A percentile compares a stretch with the other conserved stretches of the same genome.
phyloP scores from a whole-genome alignment of 2,113 vertebrate genomes.

The Phyllostomus discolor region DNA sequence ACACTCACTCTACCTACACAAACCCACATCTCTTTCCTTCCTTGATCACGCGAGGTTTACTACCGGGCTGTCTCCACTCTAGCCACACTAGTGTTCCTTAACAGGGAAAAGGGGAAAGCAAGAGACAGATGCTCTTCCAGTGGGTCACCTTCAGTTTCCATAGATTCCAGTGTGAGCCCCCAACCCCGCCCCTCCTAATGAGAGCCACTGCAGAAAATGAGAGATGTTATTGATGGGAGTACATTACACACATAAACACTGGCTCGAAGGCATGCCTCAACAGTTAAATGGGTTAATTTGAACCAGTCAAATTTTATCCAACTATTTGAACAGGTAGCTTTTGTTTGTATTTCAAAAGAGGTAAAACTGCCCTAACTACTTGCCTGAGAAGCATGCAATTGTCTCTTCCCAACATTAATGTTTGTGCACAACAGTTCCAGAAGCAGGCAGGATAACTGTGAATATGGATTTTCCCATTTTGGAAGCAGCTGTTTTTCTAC shows the following conservation, averaged over 20 bases:
- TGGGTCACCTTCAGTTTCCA: not conserved
- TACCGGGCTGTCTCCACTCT: not conserved
- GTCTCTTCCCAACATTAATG: not conserved
- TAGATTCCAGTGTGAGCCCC: not conserved
- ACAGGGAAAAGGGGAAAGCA: not conserved
- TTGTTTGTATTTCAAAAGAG: not conserved
- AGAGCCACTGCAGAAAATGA: not conserved
- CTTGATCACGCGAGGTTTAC: not conserved
- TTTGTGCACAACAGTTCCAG: not conserved
- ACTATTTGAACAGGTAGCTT: not conserved
- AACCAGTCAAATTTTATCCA: not conserved
- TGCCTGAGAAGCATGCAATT: not conserved
- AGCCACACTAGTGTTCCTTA: not conserved
- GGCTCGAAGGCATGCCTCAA: not conserved
- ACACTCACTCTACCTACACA: not conserved
- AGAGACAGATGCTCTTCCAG: not conserved
- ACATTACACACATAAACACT: not conserved
- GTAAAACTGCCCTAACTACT: not conserved
- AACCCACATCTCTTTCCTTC: not conserved
- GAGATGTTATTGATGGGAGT: not conserved
- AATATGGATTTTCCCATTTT: not conserved
- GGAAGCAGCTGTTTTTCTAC: not conserved
- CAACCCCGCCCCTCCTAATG: not conserved
- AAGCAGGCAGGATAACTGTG: not conserved
- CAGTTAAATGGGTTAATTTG: not conserved